Evolutionary conservation across 2,888 invertebrate genomes (phyloP).

Genomic region (Laspeyria flexula): DNA sequence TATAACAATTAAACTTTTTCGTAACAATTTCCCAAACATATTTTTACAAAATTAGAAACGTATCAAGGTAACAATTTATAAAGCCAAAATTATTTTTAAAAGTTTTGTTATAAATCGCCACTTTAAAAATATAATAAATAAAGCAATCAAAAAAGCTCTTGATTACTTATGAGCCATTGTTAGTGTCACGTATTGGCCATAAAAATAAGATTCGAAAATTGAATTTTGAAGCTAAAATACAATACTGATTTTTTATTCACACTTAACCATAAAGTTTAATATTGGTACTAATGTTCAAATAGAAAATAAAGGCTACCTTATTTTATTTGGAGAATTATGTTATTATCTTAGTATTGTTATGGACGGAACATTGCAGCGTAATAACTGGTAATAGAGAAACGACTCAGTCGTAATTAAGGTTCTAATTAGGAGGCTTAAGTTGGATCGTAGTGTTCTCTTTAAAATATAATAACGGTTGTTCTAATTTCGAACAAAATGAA

Average conservation of each 20-base stretch:
- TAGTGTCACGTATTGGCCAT: neutral
- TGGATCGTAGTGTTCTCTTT: constrained; percentile 1
- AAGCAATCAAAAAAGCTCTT: neutral
- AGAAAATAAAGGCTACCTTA: no score
- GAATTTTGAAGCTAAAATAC: neutral
- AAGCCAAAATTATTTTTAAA: neutral
- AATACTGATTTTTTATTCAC: no score
- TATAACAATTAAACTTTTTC: no score
- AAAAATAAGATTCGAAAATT: neutral
- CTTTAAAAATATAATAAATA: neutral
- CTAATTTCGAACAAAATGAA: neutral
- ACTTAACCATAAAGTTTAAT: no score
- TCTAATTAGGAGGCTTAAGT: constrained; percentile 15
- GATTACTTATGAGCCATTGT: neutral
- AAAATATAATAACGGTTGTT: neutral
- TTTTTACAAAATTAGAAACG: neutral
- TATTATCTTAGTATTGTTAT: constrained; percentile 11
- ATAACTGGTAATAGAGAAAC: constrained; percentile 13
- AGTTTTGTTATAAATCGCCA: neutral
- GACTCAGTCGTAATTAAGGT: constrained; percentile 13
- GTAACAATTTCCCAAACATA: neutral
- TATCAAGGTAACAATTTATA: no score
- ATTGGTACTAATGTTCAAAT: no score
- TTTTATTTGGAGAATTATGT: constrained; percentile 4
- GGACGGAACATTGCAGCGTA: neutral